Evolutionary conservation across 2,888 invertebrate species (phyloP).

Genomic region (Rhodophaea formosa): DNA sequence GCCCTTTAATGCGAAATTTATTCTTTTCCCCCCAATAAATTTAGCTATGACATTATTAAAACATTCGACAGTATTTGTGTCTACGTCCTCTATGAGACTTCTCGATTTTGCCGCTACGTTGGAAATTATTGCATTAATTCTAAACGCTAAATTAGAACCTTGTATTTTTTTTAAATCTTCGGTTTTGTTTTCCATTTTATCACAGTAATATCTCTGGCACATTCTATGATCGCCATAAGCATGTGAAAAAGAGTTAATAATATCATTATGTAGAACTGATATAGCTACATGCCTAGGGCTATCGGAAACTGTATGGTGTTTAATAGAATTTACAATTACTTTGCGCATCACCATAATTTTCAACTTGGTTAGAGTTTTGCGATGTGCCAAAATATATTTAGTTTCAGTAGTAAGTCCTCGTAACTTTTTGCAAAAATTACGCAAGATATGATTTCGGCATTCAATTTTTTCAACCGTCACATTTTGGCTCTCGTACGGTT

Average conservation of each 20-base stretch:
- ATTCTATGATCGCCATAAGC: slow-evolving; percentile 35
- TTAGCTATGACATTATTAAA: neutral
- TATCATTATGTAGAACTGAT: slow-evolving; percentile 19
- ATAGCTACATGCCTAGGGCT: slow-evolving; percentile 8
- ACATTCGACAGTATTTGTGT: neutral
- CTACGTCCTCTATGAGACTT: neutral
- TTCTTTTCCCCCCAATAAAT: slow-evolving; percentile 34
- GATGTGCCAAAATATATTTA: slow-evolving; percentile 22
- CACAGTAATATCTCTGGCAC: slow-evolving; percentile 28
- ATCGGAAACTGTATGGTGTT: slow-evolving; percentile 11
- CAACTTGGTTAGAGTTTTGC: slow-evolving; percentile 21
- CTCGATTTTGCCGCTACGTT: neutral
- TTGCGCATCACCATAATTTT: slow-evolving; percentile 27
- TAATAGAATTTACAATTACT: slow-evolving; percentile 18
- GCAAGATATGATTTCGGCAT: too few species aligned
- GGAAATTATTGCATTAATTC: neutral
- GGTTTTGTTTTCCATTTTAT: too few species aligned
- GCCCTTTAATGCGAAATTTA: too few species aligned
- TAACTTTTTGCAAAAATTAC: neutral
- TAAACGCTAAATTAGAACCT: too few species aligned
- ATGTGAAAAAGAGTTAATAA: slow-evolving; percentile 31
- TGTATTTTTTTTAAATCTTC: too few species aligned
- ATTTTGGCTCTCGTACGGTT: too few species aligned
- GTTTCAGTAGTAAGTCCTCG: slow-evolving; percentile 23
- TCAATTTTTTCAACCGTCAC: too few species aligned